phyloP scores from a whole-genome alignment of 2,113 vertebrate genomes.

The Pica pica region DNA sequence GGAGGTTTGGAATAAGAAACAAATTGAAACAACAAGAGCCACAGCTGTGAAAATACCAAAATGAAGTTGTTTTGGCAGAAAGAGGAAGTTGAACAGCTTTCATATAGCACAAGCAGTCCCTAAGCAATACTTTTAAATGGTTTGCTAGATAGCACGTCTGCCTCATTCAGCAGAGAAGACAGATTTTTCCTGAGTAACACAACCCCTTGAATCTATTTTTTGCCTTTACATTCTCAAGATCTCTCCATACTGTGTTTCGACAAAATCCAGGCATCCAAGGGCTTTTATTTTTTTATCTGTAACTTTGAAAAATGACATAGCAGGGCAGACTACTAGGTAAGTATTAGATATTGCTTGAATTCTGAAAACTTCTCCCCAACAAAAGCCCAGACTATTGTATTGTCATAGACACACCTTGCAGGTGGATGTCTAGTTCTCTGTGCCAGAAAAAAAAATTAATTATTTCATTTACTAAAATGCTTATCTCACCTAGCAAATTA shows the following conservation, averaged over 20 bases:
- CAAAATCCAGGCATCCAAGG: background rate
- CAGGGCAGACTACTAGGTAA: background rate
- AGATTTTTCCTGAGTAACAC: slow-evolving; percentile 33
- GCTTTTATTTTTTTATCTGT: background rate
- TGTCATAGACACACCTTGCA: background rate
- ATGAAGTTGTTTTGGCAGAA: slow-evolving; percentile 12
- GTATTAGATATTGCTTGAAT: background rate
- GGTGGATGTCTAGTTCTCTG: background rate
- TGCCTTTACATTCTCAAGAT: background rate
- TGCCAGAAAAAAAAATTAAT: background rate
- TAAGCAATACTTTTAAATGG: background rate
- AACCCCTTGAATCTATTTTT: background rate
- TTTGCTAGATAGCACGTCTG: slow-evolving; percentile 12
- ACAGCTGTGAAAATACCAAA: background rate
- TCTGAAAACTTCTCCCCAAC: background rate
- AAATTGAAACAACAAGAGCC: background rate
- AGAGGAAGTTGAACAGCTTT: slow-evolving; percentile 38
- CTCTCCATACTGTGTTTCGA: background rate
- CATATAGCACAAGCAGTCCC: background rate
- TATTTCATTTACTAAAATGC: background rate
- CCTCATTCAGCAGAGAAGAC: background rate
- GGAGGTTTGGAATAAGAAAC: background rate
- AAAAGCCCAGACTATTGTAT: background rate
- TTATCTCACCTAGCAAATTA: background rate
- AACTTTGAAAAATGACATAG: background rate